Conservation (phyloP, 2,888 invertebrate species). For the Patella caerulea region DNA sequence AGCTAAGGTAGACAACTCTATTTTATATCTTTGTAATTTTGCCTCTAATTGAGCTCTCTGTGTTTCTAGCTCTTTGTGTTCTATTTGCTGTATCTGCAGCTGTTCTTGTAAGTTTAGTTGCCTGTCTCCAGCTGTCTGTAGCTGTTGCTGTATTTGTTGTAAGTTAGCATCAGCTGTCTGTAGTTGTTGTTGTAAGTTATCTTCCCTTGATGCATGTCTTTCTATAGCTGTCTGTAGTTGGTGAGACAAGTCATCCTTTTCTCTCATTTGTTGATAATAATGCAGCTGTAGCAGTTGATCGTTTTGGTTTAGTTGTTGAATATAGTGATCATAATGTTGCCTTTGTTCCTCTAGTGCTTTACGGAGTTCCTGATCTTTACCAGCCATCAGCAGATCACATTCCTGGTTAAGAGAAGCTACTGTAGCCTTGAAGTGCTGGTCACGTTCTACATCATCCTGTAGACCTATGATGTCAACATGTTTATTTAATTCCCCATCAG, state of each 20-base stretch:
- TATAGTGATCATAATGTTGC: not conserved
- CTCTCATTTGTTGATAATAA: not conserved
- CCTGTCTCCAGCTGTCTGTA: no score
- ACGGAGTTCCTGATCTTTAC: not conserved
- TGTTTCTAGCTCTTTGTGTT: not conserved
- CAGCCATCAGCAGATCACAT: not conserved
- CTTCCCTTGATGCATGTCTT: no score
- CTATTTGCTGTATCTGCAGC: no score
- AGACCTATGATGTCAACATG: not conserved
- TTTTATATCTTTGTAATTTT: not conserved
- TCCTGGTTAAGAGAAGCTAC: constrained; percentile 1
- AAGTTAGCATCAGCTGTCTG: no score
- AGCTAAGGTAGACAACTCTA: not conserved
- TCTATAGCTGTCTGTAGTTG: no score
- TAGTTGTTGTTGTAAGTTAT: no score
- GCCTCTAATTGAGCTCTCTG: not conserved
- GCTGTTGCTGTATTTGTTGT: no score
- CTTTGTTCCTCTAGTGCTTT: not conserved
- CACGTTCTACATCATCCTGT: not conserved
- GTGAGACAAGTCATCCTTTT: not conserved
- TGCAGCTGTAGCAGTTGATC: not conserved
- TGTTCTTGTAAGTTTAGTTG: no score
- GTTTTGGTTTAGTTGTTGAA: not conserved
- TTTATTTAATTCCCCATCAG: not conserved
- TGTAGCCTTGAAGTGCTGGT: not conserved